These are phyloP conservation scores for Ciconia boyciana DNA, from an alignment of 2,113 vertebrate species.

Conservation along the genomic window DNA sequence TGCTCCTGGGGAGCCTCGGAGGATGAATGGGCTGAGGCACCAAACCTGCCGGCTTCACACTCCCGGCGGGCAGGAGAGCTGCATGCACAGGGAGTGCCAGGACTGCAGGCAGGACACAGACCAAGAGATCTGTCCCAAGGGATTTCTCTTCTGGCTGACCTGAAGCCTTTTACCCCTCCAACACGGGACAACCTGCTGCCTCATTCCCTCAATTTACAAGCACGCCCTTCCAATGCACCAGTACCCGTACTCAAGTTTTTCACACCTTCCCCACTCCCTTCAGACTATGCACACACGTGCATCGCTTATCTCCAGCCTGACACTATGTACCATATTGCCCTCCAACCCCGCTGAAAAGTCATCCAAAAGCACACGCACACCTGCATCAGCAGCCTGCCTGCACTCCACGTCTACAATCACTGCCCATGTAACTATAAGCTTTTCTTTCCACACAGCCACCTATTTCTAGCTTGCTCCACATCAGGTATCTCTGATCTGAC, in stretches of 20 bases:
- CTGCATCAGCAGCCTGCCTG: neutral
- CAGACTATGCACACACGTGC: fast-evolving
- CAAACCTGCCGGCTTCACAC: fast-evolving
- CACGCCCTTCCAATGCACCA: neutral
- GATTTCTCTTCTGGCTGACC: neutral
- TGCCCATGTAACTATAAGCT: fast-evolving
- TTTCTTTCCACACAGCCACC: neutral
- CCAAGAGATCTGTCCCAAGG: neutral
- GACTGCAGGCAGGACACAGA: neutral
- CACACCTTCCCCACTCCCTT: neutral
- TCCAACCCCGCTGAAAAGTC: no score
- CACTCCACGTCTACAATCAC: neutral
- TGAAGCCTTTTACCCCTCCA: neutral
- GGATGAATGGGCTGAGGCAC: fast-evolving
- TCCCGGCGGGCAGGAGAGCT: neutral
- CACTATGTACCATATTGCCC: fast-evolving
- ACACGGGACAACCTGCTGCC: neutral
- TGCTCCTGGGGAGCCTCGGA: fast-evolving
- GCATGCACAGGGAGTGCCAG: fast-evolving
- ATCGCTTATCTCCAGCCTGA: neutral
- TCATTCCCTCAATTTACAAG: no score
- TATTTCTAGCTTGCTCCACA: neutral
- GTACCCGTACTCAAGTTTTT: neutral
- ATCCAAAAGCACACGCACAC: neutral
- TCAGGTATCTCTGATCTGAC: neutral